Percentiles rank a stretch among this genome's conserved stretches.
Evolutionary conservation across 2,797 vertebrate genomes (phyloP).

Genomic region (Anabacerthia variegaticeps): DNA sequence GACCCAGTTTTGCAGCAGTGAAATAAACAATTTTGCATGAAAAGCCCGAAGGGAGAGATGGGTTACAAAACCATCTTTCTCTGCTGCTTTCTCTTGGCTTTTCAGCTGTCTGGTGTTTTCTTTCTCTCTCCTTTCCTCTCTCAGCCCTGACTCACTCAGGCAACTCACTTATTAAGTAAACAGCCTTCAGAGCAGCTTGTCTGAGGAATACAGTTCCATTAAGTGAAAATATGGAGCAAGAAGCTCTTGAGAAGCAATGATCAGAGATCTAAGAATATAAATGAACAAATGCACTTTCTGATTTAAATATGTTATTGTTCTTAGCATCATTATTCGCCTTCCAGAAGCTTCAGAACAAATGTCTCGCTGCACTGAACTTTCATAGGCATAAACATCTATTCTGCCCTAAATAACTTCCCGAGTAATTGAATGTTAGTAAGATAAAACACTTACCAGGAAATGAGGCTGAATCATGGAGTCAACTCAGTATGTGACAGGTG

Average conservation of each 20-base stretch:
- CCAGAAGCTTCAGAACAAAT: neutral
- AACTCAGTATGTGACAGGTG: neutral
- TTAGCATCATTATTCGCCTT: constrained; percentile 49
- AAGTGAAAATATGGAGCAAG: neutral
- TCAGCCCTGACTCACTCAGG: neutral
- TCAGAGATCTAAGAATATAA: constrained; percentile 31
- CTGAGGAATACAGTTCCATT: neutral
- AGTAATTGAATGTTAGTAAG: constrained; percentile 29
- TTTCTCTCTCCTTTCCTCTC: neutral
- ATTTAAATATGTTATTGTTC: constrained; percentile 57
- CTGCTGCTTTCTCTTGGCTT: neutral
- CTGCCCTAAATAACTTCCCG: constrained; percentile 27
- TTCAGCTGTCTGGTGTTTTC: neutral
- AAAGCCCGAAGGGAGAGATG: neutral
- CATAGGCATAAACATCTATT: constrained; percentile 43
- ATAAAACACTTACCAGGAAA: constrained; percentile 42
- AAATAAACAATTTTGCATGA: constrained; percentile 19
- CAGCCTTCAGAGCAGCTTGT: constrained; percentile 1
- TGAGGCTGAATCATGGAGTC: constrained; percentile 25
- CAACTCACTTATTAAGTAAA: constrained; percentile 39
- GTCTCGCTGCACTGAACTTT: neutral
- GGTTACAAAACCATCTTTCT: neutral
- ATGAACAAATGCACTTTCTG: constrained; percentile 27
- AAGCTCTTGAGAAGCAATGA: neutral
- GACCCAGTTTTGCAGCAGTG: neutral